phyloP scores from a whole-genome alignment of 2,888 invertebrate species.

The Penaeus monodon region DNA sequence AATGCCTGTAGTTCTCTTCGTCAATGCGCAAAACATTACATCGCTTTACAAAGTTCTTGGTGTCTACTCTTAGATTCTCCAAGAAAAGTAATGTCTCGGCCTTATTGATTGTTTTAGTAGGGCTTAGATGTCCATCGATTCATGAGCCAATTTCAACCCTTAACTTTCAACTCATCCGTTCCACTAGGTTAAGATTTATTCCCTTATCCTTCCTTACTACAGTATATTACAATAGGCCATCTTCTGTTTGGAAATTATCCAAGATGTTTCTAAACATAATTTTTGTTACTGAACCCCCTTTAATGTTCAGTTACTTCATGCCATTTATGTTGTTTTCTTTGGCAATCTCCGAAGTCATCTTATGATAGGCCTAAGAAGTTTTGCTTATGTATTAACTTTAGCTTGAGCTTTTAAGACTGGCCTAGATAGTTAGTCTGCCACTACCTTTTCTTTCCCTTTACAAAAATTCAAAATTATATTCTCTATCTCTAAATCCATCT shows the following conservation, averaged over 20 bases:
- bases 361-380: neutral
- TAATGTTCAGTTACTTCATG: neutral
- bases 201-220: neutral
- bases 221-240: neutral
- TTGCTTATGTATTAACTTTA: neutral
- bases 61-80: slow-evolving; percentile 5
- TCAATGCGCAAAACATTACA: neutral
- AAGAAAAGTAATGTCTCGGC: slow-evolving; percentile 10
- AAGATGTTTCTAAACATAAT: too few relatives aligned
- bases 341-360: neutral
- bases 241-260: neutral
- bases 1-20: neutral
- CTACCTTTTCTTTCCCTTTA: neutral
- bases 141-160: neutral
- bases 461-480: neutral
- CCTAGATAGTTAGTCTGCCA: neutral
- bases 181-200: neutral
- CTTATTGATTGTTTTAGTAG: neutral
- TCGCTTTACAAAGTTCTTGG: neutral
- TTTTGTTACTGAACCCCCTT: neutral
- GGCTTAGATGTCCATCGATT: slow-evolving; percentile 13
- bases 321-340: neutral
- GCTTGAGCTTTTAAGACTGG: neutral
- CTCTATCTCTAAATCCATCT: slow-evolving; percentile 8
- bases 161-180: neutral